A percentile compares a stretch with the other conserved stretches of the same genome.
phyloP scores from a whole-genome alignment of 2,797 vertebrate genomes.

The Sebastes vulpes region DNA sequence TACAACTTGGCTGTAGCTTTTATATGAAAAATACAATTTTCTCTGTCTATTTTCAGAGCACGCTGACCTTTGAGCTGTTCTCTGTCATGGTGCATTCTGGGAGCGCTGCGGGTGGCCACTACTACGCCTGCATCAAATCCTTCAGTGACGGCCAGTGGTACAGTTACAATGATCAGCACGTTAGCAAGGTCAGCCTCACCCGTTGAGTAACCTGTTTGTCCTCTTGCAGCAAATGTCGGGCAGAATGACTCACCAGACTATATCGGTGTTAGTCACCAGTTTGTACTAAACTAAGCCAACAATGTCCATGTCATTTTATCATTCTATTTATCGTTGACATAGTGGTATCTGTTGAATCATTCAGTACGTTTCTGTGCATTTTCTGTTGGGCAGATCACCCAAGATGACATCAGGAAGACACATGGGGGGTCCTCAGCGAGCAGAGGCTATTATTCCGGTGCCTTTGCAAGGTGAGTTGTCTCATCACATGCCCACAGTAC shows the following conservation, averaged over 20 bases:
- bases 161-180: conserved; percentile 99
- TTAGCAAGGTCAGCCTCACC: conserved; percentile 92
- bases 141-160: conserved; percentile 98
- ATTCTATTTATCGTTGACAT: background rate
- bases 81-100: conserved; percentile 99
- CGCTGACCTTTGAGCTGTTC: conserved; percentile 96
- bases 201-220: background rate
- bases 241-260: background rate
- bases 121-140: conserved; percentile 99
- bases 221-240: background rate
- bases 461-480: conserved; percentile 94
- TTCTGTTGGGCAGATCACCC: conserved; percentile 90
- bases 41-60: conserved; percentile 84
- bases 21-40: background rate
- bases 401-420: conserved; percentile 98
- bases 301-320: background rate
- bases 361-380: background rate
- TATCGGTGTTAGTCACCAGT: background rate
- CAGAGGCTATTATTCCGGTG: conserved; percentile 98
- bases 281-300: background rate
- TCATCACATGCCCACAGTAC: background rate
- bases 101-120: conserved; percentile 98
- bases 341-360: background rate
- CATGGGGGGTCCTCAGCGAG: conserved; percentile 97
- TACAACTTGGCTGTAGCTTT: background rate